Evolutionary conservation across 2,113 vertebrate genomes (phyloP).

Genomic region (Tachuris rubrigastra): DNA sequence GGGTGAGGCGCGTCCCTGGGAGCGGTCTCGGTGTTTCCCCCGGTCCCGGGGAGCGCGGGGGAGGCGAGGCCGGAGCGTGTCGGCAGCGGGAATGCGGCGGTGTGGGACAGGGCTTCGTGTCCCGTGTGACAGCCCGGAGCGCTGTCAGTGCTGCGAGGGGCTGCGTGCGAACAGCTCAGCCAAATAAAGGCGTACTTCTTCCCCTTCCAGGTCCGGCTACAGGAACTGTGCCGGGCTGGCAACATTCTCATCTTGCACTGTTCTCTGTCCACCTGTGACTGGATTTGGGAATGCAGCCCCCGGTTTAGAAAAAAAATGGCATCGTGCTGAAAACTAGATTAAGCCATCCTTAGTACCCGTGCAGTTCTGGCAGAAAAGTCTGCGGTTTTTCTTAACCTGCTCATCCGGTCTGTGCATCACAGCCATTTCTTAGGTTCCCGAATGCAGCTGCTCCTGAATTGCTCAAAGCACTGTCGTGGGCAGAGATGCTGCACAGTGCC

Average conservation of each 20-base stretch:
- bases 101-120: neutral
- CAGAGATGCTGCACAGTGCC: neutral
- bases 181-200: rapidly evolving
- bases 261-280: rapidly evolving
- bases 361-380: neutral
- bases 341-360: rapidly evolving
- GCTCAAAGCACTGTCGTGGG: rapidly evolving
- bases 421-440: neutral
- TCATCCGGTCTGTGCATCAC: neutral
- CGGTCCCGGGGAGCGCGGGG: neutral
- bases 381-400: neutral
- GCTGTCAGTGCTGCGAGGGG: neutral
- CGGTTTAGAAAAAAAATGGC: neutral
- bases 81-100: neutral
- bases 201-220: neutral
- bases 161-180: neutral
- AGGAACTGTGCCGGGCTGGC: rapidly evolving
- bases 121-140: neutral
- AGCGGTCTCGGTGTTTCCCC: rapidly evolving
- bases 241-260: neutral
- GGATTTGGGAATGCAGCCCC: neutral
- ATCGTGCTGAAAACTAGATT: neutral
- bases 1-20: neutral
- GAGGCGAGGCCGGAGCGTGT: neutral
- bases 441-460: neutral